Evolutionary conservation across 2,113 vertebrate species (phyloP), one percentile per base, ranked within the genome.

Genomic region (Oenanthe oenanthe): DNA sequence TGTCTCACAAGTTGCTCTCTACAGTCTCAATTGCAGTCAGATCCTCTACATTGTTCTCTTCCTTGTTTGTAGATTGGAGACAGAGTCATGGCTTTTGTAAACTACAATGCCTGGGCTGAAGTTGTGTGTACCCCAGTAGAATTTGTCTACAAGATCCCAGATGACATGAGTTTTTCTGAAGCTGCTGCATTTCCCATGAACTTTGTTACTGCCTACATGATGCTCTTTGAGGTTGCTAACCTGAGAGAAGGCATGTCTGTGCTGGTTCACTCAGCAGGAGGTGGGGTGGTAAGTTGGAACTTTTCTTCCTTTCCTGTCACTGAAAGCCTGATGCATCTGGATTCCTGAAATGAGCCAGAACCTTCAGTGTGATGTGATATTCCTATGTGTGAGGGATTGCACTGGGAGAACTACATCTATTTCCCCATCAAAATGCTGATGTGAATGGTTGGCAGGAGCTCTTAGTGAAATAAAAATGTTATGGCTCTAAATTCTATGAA

Each of bases 21-120:
- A 1, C 38, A 20, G 16, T n/a, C 65, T 84, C 43, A 38, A 0
- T 5, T 45, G 20, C 48, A 88, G 31, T 12, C 5, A 6, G 71
- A 43, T 47, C 47, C 24, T 68, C 53, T 88, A 0, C 0, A 0
- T 24, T 79, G 43, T 56, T 89, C 70, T 88, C 38, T 63, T 78
- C 78, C 24, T 74, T 77, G 9, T 58, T 78, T 93, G 63, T 96
- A 99, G 99, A 99, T 99, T 53, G 99, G 99, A 19, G 99, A 99
- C 97, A 98, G 98, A 95, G 99, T 99, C 36, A 99, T 99, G 98
- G 99, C 99, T 47, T 99, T 99, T 96, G 98, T 99, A 32, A 99
- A 99, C 95, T 99, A 99, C 97, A 99, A 97, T 5, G 99, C 99
- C 68, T 99, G 99, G 99, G 99, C 99, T n/a, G 99, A 99, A 93